Base-by-base conservation (phyloP, 2,797 vertebrate species). In the Brotula barbata region DNA sequence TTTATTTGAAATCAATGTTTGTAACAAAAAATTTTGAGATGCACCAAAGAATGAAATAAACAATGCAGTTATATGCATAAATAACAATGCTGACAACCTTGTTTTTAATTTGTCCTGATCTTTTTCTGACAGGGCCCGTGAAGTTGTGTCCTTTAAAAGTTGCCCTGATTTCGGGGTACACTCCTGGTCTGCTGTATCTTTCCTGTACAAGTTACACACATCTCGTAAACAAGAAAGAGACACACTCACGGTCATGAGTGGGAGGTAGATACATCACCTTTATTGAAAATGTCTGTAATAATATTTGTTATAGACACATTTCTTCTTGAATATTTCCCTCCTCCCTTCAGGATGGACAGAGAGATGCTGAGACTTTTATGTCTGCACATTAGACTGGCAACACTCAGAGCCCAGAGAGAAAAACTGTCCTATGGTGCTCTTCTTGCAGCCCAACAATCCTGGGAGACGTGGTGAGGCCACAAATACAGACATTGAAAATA, bases 401-500 rank as follows among this genome's bases (percentile, higher is more conserved):
- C 84, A 56, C 54, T 89, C 47, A 85, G 80, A 81, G 87, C 85
- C 44, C 81, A 81, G 73, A 89, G 88, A 73, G 90, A 92, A 67
- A 83, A 67, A 41, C 40, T 49, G 22, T 87, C 87, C 14, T 72
- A 89, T 36, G 22, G 67, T 0, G 89, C 91, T 48, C 78, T 91
- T 11, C 77, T 92, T 61, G 88, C 86, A 40, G 85, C 89, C 19
- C 76, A 49, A 53, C 91, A 91, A 70, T 84, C 87, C 63, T 93
- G 91, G 92, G 87, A 89, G 43, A 77, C 71, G 22, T 92, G 92
- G 92, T 92, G 69, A 86, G 82, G 1, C 13, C 44, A 52, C 28
- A 62, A 45, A 39, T 21, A 52, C 28, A 8, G n/a, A 14, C 1
- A 42, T 36, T 14, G 22, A 15, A 21, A 65, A 39, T 25, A 37